Conservation (phyloP, 2,113 vertebrate genomes). For the Vidua macroura region DNA sequence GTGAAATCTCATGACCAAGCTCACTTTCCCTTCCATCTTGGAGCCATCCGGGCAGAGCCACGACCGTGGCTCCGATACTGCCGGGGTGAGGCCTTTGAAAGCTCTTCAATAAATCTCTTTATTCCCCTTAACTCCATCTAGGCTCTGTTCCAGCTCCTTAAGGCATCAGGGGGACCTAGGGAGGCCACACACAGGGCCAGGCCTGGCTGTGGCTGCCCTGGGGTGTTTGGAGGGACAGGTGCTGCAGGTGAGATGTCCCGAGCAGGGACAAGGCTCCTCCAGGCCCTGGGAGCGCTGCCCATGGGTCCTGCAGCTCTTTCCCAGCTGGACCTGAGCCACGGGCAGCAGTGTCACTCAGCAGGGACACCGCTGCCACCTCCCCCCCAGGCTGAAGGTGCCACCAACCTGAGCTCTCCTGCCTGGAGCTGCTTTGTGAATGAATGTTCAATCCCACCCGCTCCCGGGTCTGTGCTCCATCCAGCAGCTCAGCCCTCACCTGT, state of each 20-base stretch:
- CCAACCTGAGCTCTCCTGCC: neutral
- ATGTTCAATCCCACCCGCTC: neutral
- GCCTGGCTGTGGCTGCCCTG: neutral
- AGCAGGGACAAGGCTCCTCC: neutral
- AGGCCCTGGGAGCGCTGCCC: rapidly evolving
- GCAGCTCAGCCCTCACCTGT: rapidly evolving
- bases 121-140: neutral
- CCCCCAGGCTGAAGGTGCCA: neutral
- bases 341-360: rapidly evolving
- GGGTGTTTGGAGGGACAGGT: rapidly evolving
- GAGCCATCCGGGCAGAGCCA: neutral
- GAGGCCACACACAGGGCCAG: neutral
- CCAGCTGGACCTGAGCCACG: neutral
- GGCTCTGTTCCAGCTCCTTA: neutral
- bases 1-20: neutral
- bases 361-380: neutral
- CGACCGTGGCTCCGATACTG: neutral
- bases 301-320: neutral
- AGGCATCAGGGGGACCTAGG: neutral
- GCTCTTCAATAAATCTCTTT: neutral
- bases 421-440: neutral
- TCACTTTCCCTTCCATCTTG: neutral
- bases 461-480: rapidly evolving
- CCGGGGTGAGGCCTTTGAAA: neutral
- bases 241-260: neutral